Evolutionary conservation across 2,797 vertebrate species (phyloP).

Genomic region (Galago senegalensis): DNA sequence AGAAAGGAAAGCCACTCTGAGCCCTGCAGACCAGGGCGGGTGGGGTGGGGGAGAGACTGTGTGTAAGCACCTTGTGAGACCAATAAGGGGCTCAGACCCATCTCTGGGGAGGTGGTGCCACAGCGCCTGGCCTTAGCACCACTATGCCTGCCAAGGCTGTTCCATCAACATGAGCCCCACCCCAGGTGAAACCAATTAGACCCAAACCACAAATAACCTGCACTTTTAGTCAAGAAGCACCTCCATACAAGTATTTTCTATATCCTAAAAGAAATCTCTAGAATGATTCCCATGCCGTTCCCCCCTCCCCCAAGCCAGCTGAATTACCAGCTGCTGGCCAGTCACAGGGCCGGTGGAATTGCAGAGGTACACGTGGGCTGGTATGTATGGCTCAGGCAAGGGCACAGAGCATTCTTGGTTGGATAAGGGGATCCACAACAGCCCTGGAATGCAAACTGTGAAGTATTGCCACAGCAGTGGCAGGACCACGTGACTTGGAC

Average conservation of each 20-base stretch:
- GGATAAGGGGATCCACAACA: not conserved
- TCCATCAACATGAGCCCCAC: not conserved
- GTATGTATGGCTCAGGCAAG: not conserved
- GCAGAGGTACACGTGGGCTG: not conserved
- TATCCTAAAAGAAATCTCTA: constrained; percentile 4
- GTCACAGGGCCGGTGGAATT: not conserved
- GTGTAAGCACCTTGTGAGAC: not conserved
- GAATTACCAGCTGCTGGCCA: not conserved
- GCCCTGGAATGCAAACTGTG: not conserved
- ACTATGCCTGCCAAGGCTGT: not conserved
- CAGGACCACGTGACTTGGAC: not conserved
- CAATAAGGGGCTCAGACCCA: not conserved
- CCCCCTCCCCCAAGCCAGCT: not conserved
- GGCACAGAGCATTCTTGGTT: not conserved
- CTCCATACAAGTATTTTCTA: not conserved
- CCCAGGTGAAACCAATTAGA: not conserved
- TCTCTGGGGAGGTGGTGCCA: not conserved
- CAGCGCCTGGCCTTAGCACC: not conserved
- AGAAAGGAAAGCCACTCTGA: not conserved
- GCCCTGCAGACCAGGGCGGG: not conserved
- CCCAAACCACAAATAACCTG: not conserved
- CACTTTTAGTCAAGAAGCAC: not conserved
- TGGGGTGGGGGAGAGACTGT: too few relatives aligned
- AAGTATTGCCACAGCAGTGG: not conserved
- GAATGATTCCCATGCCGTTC: not conserved